Percentiles rank a stretch among this genome's conserved stretches.
Evolutionary conservation across 2,113 vertebrate species (phyloP).

Genomic region (Jaculus jaculus): DNA sequence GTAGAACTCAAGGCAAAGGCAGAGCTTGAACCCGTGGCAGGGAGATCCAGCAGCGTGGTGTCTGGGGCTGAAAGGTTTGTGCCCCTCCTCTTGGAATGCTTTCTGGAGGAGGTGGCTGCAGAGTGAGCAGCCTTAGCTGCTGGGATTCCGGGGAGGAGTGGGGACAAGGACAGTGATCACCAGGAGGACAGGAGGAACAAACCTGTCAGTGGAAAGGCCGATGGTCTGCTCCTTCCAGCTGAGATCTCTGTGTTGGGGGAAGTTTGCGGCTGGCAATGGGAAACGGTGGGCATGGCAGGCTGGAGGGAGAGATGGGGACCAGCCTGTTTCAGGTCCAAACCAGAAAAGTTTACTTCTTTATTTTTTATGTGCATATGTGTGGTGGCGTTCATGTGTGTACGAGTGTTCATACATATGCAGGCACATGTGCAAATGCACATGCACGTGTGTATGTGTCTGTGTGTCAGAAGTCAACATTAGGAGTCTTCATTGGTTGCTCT

Average conservation of each 20-base stretch:
- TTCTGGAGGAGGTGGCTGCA: not conserved
- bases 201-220: not conserved
- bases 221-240: not conserved
- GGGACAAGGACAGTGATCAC: not conserved
- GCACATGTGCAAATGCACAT: no score
- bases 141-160: not conserved
- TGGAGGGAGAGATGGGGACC: not conserved
- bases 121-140: not conserved
- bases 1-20: not conserved
- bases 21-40: not conserved
- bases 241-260: not conserved
- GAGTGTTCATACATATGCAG: no score
- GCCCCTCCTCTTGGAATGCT: not conserved
- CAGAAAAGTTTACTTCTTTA: not conserved
- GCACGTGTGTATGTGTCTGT: no score
- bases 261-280: no score
- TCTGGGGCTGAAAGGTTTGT: not conserved
- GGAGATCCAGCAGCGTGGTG: not conserved
- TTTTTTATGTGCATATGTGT: no score
- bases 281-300: not conserved
- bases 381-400: no score
- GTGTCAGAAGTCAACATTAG: no score
- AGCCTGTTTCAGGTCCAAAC: not conserved
- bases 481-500: no score
- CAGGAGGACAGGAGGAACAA: not conserved